Percentiles rank a stretch among this genome's conserved stretches.
Evolutionary conservation across 2,797 vertebrate species (phyloP).

Genomic region (Arremon brunneinucha): DNA sequence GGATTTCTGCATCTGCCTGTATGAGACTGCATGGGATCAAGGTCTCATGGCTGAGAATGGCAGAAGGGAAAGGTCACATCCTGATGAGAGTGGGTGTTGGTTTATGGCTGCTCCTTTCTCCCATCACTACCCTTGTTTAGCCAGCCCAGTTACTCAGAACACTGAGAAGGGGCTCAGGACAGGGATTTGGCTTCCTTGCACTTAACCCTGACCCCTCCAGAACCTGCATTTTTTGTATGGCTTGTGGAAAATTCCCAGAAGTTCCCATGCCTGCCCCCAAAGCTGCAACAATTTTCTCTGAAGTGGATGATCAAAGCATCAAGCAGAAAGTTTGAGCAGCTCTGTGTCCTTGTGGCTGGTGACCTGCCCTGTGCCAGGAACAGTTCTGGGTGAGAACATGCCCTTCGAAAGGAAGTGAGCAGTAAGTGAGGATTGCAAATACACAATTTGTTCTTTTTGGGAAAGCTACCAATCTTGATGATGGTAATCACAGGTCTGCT

Average conservation of each 20-base stretch:
- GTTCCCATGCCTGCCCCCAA: neutral
- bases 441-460: neutral
- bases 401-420: neutral
- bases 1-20: neutral
- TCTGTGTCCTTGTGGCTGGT: neutral
- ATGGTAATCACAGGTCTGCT: conserved; percentile 30
- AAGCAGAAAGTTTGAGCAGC: neutral
- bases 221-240: neutral
- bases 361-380: rapidly evolving
- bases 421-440: neutral
- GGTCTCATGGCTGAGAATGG: neutral
- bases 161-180: neutral
- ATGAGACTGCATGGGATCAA: neutral
- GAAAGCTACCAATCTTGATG: neutral
- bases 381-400: neutral
- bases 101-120: neutral
- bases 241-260: neutral
- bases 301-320: neutral
- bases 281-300: neutral
- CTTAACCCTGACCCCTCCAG: neutral
- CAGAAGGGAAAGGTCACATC: neutral
- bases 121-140: neutral
- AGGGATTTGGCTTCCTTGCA: neutral
- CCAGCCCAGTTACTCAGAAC: neutral
- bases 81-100: neutral